Base-by-base conservation (phyloP, 2,888 invertebrate species). In the Mimachlamys varia region DNA sequence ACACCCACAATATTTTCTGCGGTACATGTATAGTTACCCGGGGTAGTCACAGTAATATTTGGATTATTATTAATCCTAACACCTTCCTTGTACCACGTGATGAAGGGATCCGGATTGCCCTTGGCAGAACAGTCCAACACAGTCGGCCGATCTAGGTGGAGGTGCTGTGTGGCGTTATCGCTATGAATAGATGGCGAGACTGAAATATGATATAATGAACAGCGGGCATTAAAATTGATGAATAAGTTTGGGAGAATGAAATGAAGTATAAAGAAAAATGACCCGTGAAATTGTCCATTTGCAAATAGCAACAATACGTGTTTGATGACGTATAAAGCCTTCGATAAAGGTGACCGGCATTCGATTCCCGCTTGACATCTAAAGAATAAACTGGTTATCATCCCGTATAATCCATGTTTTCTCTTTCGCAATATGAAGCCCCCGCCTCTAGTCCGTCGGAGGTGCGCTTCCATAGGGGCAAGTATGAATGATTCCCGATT, bases 11-110 rank as follows among this genome's bases (percentile, higher is more conserved):
- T 76, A 76, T 76, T 76, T 33, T 76, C 76, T 1, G 76, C 76
- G 7, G 76, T 76, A 76, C 76, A 76, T 12, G 76, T 76, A 33
- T 76, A 76, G 76, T 76, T 76, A 76, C 76, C 76, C 27, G 76
- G 76, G 10, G 27, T 1, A 33, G 76, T 76, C 7, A 33, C 76
- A 5, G 33, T 76, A 15, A 76, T 5, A 10, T 76, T 1, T 76
- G 12, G 27, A 27, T 27, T 76, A 5, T 27, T 27, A 17, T 33
- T 76, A 12, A 76, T 76, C 27, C 76, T 76, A 17, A 76, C 76
- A 22, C 33, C 33, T 12, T 76, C 17, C 27, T 76, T 76, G 10
- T 27, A 5, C 76, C 76, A 76, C 33, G 76, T 76, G 33, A 76
- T 33, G 13, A 33, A 33, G 12, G 76, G 76, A 4, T 76, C 33